These are phyloP conservation scores for Lordiphosa fenestrarum DNA, from an alignment of 2,888 invertebrate genomes.

Conservation along the genomic window DNA sequence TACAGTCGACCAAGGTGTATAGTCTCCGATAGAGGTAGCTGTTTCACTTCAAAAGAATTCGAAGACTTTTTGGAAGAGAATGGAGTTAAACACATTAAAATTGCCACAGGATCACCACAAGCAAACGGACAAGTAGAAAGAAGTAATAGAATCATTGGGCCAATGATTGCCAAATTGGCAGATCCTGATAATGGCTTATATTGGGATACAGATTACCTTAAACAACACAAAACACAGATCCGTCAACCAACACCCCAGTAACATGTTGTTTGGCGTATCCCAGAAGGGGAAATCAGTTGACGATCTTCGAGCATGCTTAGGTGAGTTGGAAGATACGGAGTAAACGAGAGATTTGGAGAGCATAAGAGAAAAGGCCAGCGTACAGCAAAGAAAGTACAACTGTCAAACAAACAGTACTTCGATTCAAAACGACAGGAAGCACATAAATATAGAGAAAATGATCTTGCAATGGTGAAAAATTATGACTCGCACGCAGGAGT, in stretches of 20 bases:
- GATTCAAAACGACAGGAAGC: neutral
- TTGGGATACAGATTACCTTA: slow-evolving; percentile 1
- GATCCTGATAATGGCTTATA: slow-evolving; percentile 3
- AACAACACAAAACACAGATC: neutral
- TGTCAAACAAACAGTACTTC: neutral
- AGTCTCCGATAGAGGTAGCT: too few relatives aligned
- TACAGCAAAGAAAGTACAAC: neutral
- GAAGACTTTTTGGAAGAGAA: neutral
- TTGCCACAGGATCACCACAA: slow-evolving; percentile 10
- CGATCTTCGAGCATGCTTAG: neutral
- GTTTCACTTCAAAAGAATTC: slow-evolving; percentile 14
- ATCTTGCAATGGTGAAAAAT: too few relatives aligned
- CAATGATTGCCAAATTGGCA: slow-evolving; percentile 10
- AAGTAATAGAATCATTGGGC: slow-evolving; percentile 4
- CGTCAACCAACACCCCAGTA: neutral
- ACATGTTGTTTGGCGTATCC: neutral
- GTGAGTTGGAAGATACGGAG: neutral
- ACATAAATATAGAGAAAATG: too few relatives aligned
- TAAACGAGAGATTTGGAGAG: neutral
- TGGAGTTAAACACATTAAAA: slow-evolving; percentile 5
- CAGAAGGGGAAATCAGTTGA: neutral
- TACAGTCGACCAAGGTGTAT: neutral
- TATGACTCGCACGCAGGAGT: too few relatives aligned
- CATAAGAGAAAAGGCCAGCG: too few relatives aligned
- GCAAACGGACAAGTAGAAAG: slow-evolving; percentile 10